Percentiles rank a stretch among this genome's conserved stretches.
Evolutionary conservation across 2,888 invertebrate species (phyloP).

Genomic region (Galerucella pusilla): DNA sequence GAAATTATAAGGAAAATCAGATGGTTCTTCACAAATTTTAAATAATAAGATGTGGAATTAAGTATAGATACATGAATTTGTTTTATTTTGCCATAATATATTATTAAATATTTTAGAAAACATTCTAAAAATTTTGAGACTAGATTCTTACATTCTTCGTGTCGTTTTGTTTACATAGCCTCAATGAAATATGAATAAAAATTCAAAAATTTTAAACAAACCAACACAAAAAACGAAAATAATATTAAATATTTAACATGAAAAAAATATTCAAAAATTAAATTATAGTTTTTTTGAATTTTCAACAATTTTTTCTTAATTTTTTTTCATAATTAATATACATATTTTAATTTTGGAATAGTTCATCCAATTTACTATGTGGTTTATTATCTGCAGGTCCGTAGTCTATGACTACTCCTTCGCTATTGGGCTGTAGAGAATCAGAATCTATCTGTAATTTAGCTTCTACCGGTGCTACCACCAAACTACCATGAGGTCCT

Average conservation of each 20-base stretch:
- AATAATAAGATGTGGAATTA: no score
- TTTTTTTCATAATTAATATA: not conserved
- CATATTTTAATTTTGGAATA: slow-evolving; percentile 35
- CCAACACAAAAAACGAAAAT: slow-evolving; percentile 30
- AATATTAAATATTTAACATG: slow-evolving; percentile 16
- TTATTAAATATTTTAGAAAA: slow-evolving; percentile 16
- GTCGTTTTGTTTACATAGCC: slow-evolving; percentile 32
- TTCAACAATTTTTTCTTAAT: slow-evolving; percentile 20
- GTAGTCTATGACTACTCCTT: slow-evolving; percentile 71
- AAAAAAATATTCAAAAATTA: slow-evolving; percentile 16
- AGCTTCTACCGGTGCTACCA: slow-evolving; percentile 67
- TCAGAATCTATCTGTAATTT: slow-evolving; percentile 72
- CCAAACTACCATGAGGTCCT: slow-evolving; percentile 70
- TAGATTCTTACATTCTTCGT: slow-evolving; percentile 40
- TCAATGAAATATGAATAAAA: slow-evolving; percentile 26
- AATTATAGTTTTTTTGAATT: slow-evolving; percentile 3
- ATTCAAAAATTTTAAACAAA: slow-evolving; percentile 27
- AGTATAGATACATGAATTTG: not conserved
- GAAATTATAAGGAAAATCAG: no score
- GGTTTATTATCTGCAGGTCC: slow-evolving; percentile 50
- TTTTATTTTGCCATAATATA: slow-evolving; percentile 1
- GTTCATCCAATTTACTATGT: slow-evolving; percentile 35
- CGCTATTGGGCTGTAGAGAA: slow-evolving; percentile 70
- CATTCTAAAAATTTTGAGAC: slow-evolving; percentile 36
- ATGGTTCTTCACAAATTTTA: no score